Percentiles rank a stretch among this genome's conserved stretches.
These are phyloP conservation scores for Gymnoscopelus microlampas DNA, from an alignment of 2,797 vertebrate genomes.

Conservation along the genomic window DNA sequence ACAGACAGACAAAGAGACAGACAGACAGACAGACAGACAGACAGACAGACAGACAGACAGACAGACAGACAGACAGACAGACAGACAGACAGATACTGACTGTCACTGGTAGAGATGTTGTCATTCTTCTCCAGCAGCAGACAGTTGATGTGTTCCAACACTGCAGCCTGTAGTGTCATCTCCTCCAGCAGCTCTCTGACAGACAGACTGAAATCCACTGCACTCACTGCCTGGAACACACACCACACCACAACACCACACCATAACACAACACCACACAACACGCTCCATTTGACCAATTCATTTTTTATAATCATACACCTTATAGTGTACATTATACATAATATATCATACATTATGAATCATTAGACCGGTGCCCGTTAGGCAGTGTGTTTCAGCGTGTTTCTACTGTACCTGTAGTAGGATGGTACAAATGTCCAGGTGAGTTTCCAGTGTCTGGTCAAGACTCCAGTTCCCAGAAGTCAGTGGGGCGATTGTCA, in stretches of 20 bases:
- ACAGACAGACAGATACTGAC: conserved; percentile 57
- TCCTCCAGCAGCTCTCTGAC: conserved; percentile 75
- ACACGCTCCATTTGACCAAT: no score
- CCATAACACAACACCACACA: no score
- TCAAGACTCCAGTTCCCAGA: conserved; percentile 88
- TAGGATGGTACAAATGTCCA: conserved; percentile 87
- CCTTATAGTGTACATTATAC: no score
- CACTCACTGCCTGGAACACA: conserved; percentile 64
- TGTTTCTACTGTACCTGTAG: conserved; percentile 60
- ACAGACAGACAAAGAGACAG: background rate
- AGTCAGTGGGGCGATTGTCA: conserved; percentile 73
- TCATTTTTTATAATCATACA: no score
- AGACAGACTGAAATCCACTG: conserved; percentile 57
- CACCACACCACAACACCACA: no score
- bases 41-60: conserved; percentile 16
- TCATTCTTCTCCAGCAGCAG: conserved; percentile 74
- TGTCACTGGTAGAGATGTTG: conserved; percentile 55
- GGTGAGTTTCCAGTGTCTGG: conserved; percentile 83
- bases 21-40: conserved; percentile 9
- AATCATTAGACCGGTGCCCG: no score
- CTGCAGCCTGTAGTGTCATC: conserved; percentile 68
- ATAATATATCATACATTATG: no score
- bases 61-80: conserved; percentile 10
- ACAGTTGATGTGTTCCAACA: conserved; percentile 71
- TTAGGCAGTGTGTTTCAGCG: no score